A percentile compares a stretch with the other conserved stretches of the same genome.
Evolutionary conservation across 2,888 invertebrate genomes (phyloP).

Genomic region (Antitype chi): DNA sequence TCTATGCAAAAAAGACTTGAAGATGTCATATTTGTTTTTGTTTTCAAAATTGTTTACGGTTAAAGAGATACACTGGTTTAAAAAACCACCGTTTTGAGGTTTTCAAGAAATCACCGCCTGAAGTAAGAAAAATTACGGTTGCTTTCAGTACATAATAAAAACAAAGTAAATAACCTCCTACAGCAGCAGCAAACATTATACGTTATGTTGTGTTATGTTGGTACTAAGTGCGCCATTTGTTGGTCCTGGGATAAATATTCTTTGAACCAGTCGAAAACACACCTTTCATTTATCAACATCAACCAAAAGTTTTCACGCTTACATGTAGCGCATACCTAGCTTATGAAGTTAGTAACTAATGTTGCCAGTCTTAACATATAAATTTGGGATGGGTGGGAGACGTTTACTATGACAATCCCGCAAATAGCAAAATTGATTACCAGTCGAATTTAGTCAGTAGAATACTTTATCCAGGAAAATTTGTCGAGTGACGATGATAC

Average conservation of each 20-base stretch:
- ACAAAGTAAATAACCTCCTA: slow-evolving; percentile 25
- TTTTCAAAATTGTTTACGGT: too few species aligned
- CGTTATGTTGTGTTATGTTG: slow-evolving; percentile 17
- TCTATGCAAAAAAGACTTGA: too few species aligned
- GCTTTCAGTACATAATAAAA: slow-evolving; percentile 31
- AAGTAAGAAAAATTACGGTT: slow-evolving; percentile 33
- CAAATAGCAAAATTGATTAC: not conserved
- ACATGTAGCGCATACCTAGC: not conserved
- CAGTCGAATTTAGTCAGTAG: not conserved
- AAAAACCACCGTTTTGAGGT: too few species aligned
- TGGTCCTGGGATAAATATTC: not conserved
- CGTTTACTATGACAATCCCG: not conserved
- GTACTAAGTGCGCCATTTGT: slow-evolving; percentile 1
- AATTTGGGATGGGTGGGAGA: not conserved
- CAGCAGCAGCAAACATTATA: slow-evolving; percentile 12
- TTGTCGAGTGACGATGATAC: not conserved
- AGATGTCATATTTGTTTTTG: too few species aligned
- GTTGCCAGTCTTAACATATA: not conserved
- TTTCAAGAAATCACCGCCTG: too few species aligned
- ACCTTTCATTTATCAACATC: not conserved
- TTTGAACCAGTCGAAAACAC: not conserved
- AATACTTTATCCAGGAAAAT: not conserved
- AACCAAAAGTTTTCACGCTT: not conserved
- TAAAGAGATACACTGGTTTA: too few species aligned
- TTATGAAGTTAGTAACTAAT: not conserved